Conservation (phyloP, 2,888 invertebrate species). For the Erebia ligea region DNA sequence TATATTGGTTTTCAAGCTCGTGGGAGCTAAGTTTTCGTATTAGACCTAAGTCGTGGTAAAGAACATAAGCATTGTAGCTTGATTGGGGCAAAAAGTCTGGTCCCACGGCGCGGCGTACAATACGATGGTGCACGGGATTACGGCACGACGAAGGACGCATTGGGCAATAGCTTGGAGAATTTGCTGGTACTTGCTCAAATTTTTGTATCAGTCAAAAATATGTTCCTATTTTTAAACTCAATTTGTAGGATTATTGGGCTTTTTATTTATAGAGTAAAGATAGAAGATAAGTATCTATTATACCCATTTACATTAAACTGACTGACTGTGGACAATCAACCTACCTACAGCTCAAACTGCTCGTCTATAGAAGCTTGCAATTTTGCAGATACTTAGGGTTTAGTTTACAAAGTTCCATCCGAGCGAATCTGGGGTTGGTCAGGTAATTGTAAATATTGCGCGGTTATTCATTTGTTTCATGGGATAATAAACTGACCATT, state of each 20-base stretch:
- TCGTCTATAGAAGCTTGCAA: too few species aligned
- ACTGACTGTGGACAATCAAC: background rate
- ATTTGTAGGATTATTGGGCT: background rate
- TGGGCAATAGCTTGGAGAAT: slow-evolving; percentile 27
- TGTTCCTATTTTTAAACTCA: background rate
- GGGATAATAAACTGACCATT: too few species aligned
- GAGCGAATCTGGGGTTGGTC: too few species aligned
- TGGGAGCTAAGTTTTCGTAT: slow-evolving; percentile 27
- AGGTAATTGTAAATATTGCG: too few species aligned
- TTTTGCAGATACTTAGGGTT: too few species aligned
- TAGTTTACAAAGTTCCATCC: too few species aligned
- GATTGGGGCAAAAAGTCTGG: slow-evolving; percentile 16
- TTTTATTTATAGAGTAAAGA: too few species aligned
- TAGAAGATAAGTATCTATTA: too few species aligned
- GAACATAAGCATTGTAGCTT: slow-evolving; percentile 31
- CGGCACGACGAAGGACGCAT: slow-evolving; percentile 20
- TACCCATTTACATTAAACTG: too few species aligned
- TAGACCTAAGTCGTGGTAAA: slow-evolving; percentile 27
- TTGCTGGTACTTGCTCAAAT: background rate
- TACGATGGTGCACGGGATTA: slow-evolving; percentile 27
- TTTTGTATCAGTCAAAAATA: background rate
- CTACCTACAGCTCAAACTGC: too few species aligned
- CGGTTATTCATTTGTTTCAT: too few species aligned
- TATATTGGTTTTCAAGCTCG: slow-evolving; percentile 18
- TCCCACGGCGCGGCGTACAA: slow-evolving; percentile 33